Conservation (phyloP, 1,140 invertebrate genomes). For the Hylaeus volcanicus region DNA sequence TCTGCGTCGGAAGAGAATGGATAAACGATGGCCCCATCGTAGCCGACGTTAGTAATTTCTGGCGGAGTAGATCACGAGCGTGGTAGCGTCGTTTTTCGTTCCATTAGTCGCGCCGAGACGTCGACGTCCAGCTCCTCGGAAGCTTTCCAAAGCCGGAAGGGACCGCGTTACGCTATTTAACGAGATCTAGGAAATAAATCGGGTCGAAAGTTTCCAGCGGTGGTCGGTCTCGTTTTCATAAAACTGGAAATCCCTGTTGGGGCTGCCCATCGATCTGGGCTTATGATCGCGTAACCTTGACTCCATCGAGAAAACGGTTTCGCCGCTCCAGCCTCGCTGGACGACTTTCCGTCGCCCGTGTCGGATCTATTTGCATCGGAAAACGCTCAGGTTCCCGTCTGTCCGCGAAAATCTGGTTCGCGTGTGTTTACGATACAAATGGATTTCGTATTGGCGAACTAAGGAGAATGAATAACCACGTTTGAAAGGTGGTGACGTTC, state of each 20-base stretch:
- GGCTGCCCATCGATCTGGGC: background rate
- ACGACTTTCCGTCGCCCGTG: background rate
- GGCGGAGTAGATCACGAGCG: background rate
- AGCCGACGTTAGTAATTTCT: too few species aligned
- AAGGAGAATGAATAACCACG: background rate
- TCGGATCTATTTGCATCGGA: conserved; percentile 44
- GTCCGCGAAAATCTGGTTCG: conserved; percentile 42
- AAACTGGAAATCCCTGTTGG: conserved; percentile 39
- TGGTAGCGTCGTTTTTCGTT: background rate
- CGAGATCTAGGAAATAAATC: background rate
- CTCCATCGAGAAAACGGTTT: conserved; percentile 18
- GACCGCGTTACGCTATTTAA: background rate
- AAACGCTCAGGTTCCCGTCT: conserved; percentile 21
- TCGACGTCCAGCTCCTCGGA: background rate
- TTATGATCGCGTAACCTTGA: conserved; percentile 43
- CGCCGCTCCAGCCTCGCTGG: conserved; percentile 27
- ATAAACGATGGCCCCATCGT: too few species aligned
- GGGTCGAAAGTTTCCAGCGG: conserved; percentile 13
- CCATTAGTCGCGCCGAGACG: too few species aligned
- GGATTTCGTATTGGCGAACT: background rate
- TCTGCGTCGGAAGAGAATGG: too few species aligned
- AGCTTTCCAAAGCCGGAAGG: background rate
- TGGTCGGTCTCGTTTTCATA: conserved; percentile 10
- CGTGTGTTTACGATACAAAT: background rate
- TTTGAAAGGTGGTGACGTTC: background rate